Base-by-base conservation (phyloP, 2,113 vertebrate genomes). In the Collichthys lucidus region DNA sequence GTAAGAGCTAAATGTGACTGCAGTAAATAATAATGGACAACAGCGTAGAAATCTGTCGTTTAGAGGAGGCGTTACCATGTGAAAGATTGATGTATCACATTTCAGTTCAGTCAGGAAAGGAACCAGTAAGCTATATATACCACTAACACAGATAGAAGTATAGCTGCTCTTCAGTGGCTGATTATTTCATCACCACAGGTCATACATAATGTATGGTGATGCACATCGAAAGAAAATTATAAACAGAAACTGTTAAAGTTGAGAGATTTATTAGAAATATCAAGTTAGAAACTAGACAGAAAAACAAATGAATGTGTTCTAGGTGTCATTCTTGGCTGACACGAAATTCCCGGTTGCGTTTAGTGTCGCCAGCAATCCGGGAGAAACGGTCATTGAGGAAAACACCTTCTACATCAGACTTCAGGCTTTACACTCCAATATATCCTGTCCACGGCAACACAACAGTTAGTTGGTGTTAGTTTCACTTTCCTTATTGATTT, bases 331-430 rank as follows among this genome's bases (percentile, higher is more conserved):
- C 96, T 94, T 98, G 96, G 94, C 95, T 96, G 98, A 98, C 98
- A 98, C 96, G 97, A 96, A 93, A 96, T 97, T 97, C 98, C 98
- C 97, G 97, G 97, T 97, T 97, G 96, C 96, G 83, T 90, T 92
- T 75, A 26, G 74, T 42, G 76, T 89, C 90, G 87, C 85, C 94
- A 24, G 96, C 97, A 96, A 98, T 98, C 96, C 97, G 97, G 97
- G 98, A 99, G 97, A 98, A 99, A 97, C 98, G 97, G 98, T 99
- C 98, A 99, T 98, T 97, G 93, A 96, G 94, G 96, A 97, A 96
- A 74, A 66, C 94, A 93, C 95, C 95, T 52, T n/a, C 1, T 11
- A 9, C 2, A 29, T 79, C 79, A 11, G 29, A 60, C 4, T 2
- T 35, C 24, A 46, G n/a, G 2, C 12, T 10, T 49, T 26, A 10